Conservation (phyloP, 1,140 invertebrate species). For the Latrodectus geometricus region DNA sequence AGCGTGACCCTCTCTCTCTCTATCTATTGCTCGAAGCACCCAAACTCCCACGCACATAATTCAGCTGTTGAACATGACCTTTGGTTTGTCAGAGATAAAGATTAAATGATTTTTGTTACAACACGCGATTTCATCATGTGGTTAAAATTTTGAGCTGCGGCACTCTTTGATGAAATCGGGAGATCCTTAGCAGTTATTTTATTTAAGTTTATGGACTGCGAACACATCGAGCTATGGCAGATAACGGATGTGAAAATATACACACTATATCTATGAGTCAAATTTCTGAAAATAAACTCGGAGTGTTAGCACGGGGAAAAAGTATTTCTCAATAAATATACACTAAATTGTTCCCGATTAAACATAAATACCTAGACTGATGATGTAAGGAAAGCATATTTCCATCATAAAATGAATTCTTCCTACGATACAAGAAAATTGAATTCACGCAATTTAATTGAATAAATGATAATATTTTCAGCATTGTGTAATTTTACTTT, state of each 20-base stretch:
- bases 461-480: too few relatives aligned
- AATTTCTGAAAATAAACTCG: neutral
- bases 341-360: too few relatives aligned
- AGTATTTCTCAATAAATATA: too few relatives aligned
- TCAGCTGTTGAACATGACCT: conserved; percentile 50
- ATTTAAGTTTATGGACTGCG: neutral
- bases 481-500: too few relatives aligned
- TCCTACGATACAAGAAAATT: too few relatives aligned
- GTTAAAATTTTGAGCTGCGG: neutral
- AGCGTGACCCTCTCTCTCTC: too few relatives aligned
- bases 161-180: neutral
- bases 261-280: neutral
- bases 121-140: neutral
- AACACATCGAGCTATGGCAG: neutral
- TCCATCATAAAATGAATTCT: too few relatives aligned
- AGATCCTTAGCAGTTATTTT: neutral
- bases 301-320: neutral
- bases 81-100: conserved; percentile 23
- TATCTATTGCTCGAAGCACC: conserved; percentile 10
- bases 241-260: neutral
- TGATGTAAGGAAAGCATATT: too few relatives aligned
- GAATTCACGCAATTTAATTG: too few relatives aligned
- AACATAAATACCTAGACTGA: too few relatives aligned
- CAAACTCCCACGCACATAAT: conserved; percentile 42
- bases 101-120: neutral